Conservation (phyloP, 1,140 invertebrate genomes). For the Sesamia nonagrioides region DNA sequence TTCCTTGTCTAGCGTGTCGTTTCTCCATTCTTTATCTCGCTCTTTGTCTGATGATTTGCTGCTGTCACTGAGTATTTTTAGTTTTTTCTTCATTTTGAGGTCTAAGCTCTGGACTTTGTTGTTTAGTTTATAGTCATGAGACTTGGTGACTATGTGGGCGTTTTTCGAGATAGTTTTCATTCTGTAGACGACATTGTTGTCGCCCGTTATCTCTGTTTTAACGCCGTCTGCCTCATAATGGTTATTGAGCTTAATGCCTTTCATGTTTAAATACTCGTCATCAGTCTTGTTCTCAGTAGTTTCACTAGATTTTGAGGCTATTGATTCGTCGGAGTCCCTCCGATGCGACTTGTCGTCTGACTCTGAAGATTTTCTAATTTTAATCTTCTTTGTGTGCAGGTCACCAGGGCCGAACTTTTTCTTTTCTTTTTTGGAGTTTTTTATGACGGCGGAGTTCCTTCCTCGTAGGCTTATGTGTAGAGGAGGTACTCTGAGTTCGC, state of each 20-base stretch:
- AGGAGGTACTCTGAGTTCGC: conserved; percentile 94
- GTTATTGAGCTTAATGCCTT: conserved; percentile 81
- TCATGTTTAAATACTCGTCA: conserved; percentile 81
- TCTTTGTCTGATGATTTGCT: conserved; percentile 70
- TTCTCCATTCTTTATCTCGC: conserved; percentile 80
- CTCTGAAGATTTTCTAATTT: conserved; percentile 82
- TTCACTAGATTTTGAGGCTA: conserved; percentile 74
- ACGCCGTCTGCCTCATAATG: conserved; percentile 72
- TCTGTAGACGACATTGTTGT: conserved; percentile 82
- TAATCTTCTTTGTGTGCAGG: conserved; percentile 85
- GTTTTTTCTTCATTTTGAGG: conserved; percentile 81
- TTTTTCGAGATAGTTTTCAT: conserved; percentile 86
- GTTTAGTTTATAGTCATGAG: conserved; percentile 81
- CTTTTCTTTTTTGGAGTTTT: conserved; percentile 92
- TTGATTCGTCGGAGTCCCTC: conserved; percentile 77
- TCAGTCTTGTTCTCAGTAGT: conserved; percentile 81
- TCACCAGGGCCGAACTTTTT: conserved; percentile 89
- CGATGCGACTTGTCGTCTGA: conserved; percentile 81
- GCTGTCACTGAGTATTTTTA: conserved; percentile 72
- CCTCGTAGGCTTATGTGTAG: conserved; percentile 96
- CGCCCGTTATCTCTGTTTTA: conserved; percentile 74
- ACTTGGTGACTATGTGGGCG: conserved; percentile 85
- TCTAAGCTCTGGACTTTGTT: conserved; percentile 77
- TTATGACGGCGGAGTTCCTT: conserved; percentile 95
- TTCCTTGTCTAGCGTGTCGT: conserved; percentile 80